Evolutionary conservation across 2,888 invertebrate species (phyloP).

Genomic region (Thymelicus lineola): DNA sequence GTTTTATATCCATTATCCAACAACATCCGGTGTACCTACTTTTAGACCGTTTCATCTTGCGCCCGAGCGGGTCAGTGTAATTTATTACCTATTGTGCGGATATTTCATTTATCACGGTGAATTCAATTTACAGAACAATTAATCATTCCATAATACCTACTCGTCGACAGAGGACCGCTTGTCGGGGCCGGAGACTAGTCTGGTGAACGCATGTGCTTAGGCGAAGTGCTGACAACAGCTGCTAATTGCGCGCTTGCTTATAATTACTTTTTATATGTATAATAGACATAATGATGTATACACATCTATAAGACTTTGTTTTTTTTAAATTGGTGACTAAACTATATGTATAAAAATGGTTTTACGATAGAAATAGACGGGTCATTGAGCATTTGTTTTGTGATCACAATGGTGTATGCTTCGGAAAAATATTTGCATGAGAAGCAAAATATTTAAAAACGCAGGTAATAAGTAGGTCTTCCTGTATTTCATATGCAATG

Average conservation of each 20-base stretch:
- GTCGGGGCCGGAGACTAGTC: conserved; percentile 53
- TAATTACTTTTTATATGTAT: too few species aligned
- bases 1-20: conserved; percentile 73
- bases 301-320: too few species aligned
- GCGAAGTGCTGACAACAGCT: conserved; percentile 2
- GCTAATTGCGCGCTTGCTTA: background rate
- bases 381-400: too few species aligned
- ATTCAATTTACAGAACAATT: conserved; percentile 85
- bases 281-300: too few species aligned
- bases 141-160: conserved; percentile 83
- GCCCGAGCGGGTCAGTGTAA: conserved; percentile 81
- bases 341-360: too few species aligned
- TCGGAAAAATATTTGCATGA: too few species aligned
- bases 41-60: conserved; percentile 80
- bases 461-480: too few species aligned
- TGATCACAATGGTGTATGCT: too few species aligned
- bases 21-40: conserved; percentile 74
- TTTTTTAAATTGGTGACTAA: too few species aligned
- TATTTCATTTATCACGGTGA: conserved; percentile 85
- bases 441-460: too few species aligned
- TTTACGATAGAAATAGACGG: too few species aligned
- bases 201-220: conserved; percentile 22
- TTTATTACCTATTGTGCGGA: conserved; percentile 85
- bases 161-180: conserved; percentile 77
- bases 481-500: too few species aligned